These are phyloP conservation scores for Brachyistius frenatus DNA, from an alignment of 2,113 vertebrate species.

Conservation along the genomic window DNA sequence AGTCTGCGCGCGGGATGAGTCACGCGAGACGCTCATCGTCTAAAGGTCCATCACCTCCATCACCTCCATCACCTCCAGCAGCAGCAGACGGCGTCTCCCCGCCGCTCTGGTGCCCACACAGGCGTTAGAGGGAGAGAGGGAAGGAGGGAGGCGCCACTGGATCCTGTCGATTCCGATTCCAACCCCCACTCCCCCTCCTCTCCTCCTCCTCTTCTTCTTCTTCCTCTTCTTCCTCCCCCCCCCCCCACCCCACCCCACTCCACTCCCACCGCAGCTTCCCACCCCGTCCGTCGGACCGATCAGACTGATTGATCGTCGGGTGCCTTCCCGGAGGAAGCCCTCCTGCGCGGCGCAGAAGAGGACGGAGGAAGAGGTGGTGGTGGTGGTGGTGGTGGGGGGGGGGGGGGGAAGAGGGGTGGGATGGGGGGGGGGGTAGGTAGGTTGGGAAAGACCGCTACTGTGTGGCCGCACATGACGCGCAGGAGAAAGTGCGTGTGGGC, in stretches of 20 bases:
- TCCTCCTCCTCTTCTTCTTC: neutral
- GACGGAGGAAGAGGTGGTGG: neutral
- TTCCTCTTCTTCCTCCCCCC: neutral
- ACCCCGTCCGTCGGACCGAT: conserved; percentile 36
- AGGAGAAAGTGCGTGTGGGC: conserved; percentile 62
- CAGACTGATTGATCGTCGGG: conserved; percentile 65
- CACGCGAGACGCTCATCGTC: conserved; percentile 49
- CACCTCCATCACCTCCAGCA: conserved; percentile 1
- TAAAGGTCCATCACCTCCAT: conserved; percentile 9
- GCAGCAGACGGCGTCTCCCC: conserved; percentile 39
- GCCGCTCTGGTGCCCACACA: conserved; percentile 43
- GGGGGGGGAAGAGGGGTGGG: neutral
- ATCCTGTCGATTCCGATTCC: conserved; percentile 41
- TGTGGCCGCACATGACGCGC: conserved; percentile 62
- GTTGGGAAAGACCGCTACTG: neutral
- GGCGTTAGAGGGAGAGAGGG: conserved; percentile 26
- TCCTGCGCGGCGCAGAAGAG: conserved; percentile 17
- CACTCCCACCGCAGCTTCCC: too few species aligned
- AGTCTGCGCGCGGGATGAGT: conserved; percentile 44
- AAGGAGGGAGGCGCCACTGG: conserved; percentile 52
- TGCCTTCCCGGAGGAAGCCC: conserved; percentile 61
- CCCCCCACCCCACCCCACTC: neutral
- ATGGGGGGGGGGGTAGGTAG: too few species aligned
- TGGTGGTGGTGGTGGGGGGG: neutral
- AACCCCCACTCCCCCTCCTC: neutral